Percentiles rank a stretch among this genome's conserved stretches.
phyloP scores from a whole-genome alignment of 2,797 vertebrate genomes.

The Nothura maculosa region DNA sequence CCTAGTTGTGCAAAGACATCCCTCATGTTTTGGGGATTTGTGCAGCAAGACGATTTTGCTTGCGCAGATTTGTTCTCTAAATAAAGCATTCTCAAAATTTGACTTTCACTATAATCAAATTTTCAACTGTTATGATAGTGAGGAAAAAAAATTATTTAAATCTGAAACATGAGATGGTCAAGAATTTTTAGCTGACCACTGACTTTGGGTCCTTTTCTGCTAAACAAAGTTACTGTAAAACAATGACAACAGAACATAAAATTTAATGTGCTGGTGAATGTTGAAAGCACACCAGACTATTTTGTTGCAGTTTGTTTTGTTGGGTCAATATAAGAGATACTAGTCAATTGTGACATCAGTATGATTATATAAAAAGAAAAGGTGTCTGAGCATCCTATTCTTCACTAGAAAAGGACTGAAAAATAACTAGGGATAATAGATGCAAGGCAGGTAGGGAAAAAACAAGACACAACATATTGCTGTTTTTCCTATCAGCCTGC shows the following conservation, averaged over 20 bases:
- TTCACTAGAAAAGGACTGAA: background rate
- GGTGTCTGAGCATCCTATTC: background rate
- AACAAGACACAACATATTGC: background rate
- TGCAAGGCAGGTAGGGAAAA: background rate
- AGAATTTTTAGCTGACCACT: background rate
- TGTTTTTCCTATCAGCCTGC: background rate
- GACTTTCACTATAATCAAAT: background rate
- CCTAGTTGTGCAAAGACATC: conserved; percentile 16
- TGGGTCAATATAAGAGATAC: background rate
- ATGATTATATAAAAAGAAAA: background rate
- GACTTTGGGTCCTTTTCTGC: background rate
- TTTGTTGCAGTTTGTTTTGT: background rate
- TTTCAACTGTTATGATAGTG: background rate
- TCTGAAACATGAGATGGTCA: background rate
- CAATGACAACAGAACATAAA: background rate
- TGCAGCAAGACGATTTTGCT: background rate
- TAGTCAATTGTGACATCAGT: background rate
- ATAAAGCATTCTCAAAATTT: background rate
- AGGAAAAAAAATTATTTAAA: background rate
- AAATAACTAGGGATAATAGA: background rate
- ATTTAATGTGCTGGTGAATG: background rate
- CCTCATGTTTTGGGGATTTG: background rate
- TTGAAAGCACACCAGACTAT: background rate
- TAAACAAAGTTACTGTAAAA: background rate
- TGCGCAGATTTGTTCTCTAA: background rate